Evolutionary conservation across 2,797 vertebrate genomes (phyloP).

Genomic region (Odontamblyopus lacepedii): DNA sequence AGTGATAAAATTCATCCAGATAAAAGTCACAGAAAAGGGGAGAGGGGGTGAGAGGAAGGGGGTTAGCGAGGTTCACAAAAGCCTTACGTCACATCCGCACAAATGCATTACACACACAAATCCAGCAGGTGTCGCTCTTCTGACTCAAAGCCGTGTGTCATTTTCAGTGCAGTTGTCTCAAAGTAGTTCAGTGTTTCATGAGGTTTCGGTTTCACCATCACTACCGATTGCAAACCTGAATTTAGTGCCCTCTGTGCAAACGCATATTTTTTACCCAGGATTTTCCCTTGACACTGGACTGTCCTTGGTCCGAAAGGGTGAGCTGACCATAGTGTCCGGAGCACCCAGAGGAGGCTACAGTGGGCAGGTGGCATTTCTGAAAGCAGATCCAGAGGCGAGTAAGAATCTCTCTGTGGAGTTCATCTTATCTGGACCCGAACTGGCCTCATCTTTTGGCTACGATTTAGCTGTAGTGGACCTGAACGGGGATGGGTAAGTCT

Average conservation of each 20-base stretch:
- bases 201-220: too few species aligned
- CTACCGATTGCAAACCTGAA: too few species aligned
- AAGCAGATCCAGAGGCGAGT: constrained; percentile 63
- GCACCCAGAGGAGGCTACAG: constrained; percentile 91
- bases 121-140: too few species aligned
- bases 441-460: constrained; percentile 96
- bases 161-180: too few species aligned
- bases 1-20: too few species aligned
- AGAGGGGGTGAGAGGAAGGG: too few species aligned
- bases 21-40: too few species aligned
- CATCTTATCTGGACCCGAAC: constrained; percentile 85
- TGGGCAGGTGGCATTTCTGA: constrained; percentile 86
- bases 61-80: too few species aligned
- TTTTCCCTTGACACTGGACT: constrained; percentile 91
- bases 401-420: constrained; percentile 69
- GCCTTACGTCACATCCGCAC: too few species aligned
- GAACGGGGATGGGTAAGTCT: constrained; percentile 84
- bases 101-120: too few species aligned
- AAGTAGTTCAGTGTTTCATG: too few species aligned
- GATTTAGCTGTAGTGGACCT: constrained; percentile 90
- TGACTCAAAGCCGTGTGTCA: too few species aligned
- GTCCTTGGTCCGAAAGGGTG: constrained; percentile 80
- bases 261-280: constrained; percentile 68
- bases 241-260: neutral
- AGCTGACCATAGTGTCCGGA: constrained; percentile 88